A percentile compares a stretch with the other conserved stretches of the same genome.
These are phyloP conservation scores for Tuta absoluta DNA, from an alignment of 2,888 invertebrate species.

Conservation along the genomic window DNA sequence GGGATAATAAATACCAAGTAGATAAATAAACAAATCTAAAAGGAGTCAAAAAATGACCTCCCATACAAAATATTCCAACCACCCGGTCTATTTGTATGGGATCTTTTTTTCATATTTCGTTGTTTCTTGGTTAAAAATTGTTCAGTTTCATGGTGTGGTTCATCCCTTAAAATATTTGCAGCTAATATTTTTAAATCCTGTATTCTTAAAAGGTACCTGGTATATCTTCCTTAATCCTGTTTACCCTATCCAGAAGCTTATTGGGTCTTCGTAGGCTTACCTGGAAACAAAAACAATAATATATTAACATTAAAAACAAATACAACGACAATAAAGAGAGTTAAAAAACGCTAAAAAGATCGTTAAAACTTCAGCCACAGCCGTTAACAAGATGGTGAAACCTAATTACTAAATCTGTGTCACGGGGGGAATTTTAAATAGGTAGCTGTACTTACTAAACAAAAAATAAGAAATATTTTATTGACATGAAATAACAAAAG, in stretches of 20 bases:
- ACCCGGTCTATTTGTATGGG: too few species aligned
- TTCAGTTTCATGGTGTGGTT: too few species aligned
- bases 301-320: not conserved
- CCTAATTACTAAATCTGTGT: not conserved
- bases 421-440: not conserved
- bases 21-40: conserved; percentile 5
- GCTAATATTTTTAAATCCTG: too few species aligned
- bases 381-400: not conserved
- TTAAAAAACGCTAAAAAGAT: not conserved
- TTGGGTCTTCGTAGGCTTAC: not conserved
- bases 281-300: conserved; percentile 8
- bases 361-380: not conserved
- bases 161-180: too few species aligned
- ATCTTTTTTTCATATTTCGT: too few species aligned
- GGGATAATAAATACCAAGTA: not conserved
- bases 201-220: not conserved
- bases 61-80: too few species aligned
- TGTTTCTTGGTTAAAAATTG: too few species aligned
- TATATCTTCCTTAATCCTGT: not conserved
- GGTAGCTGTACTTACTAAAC: not conserved
- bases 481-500: too few species aligned
- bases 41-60: too few species aligned
- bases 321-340: not conserved
- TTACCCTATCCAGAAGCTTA: not conserved
- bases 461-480: too few species aligned